phyloP scores from a whole-genome alignment of 2,113 vertebrate genomes.

The Synodontis membranacea region DNA sequence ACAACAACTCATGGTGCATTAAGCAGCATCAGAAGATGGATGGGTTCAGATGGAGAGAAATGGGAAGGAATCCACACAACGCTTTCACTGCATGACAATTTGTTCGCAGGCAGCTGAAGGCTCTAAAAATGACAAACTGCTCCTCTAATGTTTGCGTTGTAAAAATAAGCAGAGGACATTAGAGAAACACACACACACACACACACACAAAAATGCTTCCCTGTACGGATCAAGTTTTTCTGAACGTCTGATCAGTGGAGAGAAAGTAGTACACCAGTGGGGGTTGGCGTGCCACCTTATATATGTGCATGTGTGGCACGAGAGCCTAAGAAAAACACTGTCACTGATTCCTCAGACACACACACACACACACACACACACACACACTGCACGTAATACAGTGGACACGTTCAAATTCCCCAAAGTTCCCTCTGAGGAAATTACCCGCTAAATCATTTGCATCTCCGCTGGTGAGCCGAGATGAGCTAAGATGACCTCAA shows the following conservation, averaged over 20 bases:
- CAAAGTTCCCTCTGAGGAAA: not conserved
- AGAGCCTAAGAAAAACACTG: not conserved
- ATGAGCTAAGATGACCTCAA: constrained; percentile 27
- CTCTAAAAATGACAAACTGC: not conserved
- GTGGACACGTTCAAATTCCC: not conserved
- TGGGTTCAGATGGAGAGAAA: not conserved
- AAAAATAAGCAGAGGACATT: not conserved
- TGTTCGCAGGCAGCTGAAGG: not conserved
- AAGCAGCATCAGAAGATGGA: not conserved
- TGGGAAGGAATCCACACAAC: not conserved
- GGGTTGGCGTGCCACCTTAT: too few relatives aligned
- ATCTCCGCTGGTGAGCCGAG: constrained; percentile 23
- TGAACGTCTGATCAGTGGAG: not conserved
- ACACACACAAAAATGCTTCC: not conserved
- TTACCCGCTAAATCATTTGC: constrained; percentile 21
- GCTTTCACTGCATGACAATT: constrained; percentile 9
- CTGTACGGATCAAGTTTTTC: not conserved
- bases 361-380: not conserved
- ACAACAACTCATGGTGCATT: not conserved
- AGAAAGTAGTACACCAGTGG: not conserved
- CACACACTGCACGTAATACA: not conserved
- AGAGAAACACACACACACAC: too few relatives aligned
- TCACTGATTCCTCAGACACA: not conserved
- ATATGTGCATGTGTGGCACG: not conserved
- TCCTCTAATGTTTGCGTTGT: not conserved